Base-by-base conservation (phyloP, 2,113 vertebrate genomes). In the Scomber colias region DNA sequence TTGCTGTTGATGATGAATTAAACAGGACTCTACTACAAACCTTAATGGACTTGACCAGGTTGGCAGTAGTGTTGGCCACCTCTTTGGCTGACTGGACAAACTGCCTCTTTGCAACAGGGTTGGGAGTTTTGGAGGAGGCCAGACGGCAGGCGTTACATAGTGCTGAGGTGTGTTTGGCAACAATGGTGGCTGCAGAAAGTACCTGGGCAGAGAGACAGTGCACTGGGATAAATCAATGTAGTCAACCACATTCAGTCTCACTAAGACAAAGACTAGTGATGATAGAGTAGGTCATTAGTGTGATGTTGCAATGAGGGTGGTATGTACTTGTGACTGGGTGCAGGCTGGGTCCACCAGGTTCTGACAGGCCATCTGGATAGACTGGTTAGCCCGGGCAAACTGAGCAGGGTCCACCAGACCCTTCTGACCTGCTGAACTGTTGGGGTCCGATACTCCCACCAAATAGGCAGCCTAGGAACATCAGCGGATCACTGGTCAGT, bases 21-120 rank as follows among this genome's bases (percentile, higher is more conserved):
- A 0, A 17, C 19, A 31, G 3, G 0, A 31, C 16, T 17, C 3
- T 0, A 50, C 4, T 35, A 85, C 0, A 3, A 66, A 99, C 98
- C 96, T 99, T 99, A 66, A 99, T 99, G 83, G 98, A 98, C 92
- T 99, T 99, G 90, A 99, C 98, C 16, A 99, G 95, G 89, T 99
- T 99, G 79, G 98, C 97, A 0, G 98, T 99, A 91, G 97, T 99
- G 93, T 99, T 99, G 77, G 98, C 98, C 94, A 99, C 98, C 61
- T 99, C 98, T 84, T 99, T 99, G 89, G 98, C 98, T 0, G 97
- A 99, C 75, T 99, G 98, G 77, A 99, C 98, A 1, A 99, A 99
- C 92, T 99, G 98, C 84, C 98, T 96, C 94, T 99, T 99, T 92
- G 98, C 98, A 0, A 98, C 97, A 0, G 98, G 96, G 84, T 98